A percentile compares a stretch with the other conserved stretches of the same genome.
Conservation (phyloP, 2,113 vertebrate species). For the Carassius gibelio region DNA sequence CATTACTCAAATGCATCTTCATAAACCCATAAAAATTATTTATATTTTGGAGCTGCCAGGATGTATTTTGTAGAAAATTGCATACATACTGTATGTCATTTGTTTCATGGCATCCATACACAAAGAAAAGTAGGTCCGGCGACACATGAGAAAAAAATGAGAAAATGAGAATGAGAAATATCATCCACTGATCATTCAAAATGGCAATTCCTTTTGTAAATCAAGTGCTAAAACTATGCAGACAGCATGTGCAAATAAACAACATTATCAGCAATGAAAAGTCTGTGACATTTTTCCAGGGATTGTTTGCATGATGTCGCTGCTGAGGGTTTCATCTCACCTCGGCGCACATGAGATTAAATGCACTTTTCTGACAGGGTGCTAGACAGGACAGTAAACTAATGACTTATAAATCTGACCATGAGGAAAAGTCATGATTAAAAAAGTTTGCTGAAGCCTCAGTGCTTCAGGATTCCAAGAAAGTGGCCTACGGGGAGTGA, state of each 20-base stretch:
- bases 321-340: constrained; percentile 36
- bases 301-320: constrained; percentile 46
- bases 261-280: background rate
- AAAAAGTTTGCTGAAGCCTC: constrained; percentile 69
- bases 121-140: background rate
- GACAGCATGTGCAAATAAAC: background rate
- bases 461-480: constrained; percentile 57
- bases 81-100: background rate
- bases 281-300: background rate
- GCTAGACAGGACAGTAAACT: constrained; percentile 63
- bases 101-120: background rate
- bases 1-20: background rate
- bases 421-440: constrained; percentile 68
- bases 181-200: background rate
- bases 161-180: background rate
- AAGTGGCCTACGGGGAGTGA: constrained; percentile 3
- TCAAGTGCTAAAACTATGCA: background rate
- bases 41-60: background rate
- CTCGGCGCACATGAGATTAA: constrained; percentile 46
- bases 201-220: background rate
- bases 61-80: background rate
- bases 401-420: constrained; percentile 71
- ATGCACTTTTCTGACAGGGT: constrained; percentile 57
- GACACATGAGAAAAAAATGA: background rate
- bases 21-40: background rate